A percentile compares a stretch with the other conserved stretches of the same genome.
Conservation (phyloP, 1,140 invertebrate species). For the Saxidomus purpurata region DNA sequence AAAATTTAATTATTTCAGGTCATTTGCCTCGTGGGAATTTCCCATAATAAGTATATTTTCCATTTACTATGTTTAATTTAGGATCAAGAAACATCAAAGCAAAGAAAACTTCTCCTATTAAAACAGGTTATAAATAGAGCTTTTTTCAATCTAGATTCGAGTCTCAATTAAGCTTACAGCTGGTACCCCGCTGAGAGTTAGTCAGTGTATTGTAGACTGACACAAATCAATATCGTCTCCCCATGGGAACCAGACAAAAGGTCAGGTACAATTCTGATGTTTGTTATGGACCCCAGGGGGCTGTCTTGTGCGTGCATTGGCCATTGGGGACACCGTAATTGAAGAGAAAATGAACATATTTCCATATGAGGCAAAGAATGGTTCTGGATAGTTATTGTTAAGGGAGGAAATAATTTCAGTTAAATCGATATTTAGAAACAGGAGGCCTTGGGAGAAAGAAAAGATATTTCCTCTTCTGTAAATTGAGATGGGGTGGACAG, state of each 20-base stretch:
- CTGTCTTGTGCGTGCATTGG: slow-evolving; percentile 39
- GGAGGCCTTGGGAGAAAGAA: slow-evolving; percentile 11
- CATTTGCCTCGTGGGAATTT: not conserved
- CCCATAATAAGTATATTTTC: not conserved
- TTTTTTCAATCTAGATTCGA: slow-evolving; percentile 33
- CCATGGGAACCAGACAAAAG: slow-evolving; percentile 45
- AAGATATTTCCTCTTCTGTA: not conserved
- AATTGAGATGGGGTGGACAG: not conserved
- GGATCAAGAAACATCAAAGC: not conserved
- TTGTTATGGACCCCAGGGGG: slow-evolving; percentile 51
- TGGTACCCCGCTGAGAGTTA: slow-evolving; percentile 59
- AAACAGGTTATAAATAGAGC: too few relatives aligned
- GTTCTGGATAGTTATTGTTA: slow-evolving; percentile 48
- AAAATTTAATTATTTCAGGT: not conserved
- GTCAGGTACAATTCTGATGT: slow-evolving; percentile 58
- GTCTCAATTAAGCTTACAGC: slow-evolving; percentile 58
- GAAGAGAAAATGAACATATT: slow-evolving; percentile 63
- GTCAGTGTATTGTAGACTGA: slow-evolving; percentile 46
- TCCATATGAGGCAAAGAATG: slow-evolving; percentile 61
- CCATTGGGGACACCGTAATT: slow-evolving; percentile 52
- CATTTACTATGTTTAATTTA: not conserved
- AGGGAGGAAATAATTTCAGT: slow-evolving; percentile 49
- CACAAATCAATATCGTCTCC: slow-evolving; percentile 54
- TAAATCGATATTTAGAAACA: slow-evolving; percentile 43
- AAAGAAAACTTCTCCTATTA: slow-evolving; percentile 26